Percentiles rank a stretch among this genome's conserved stretches.
These are phyloP conservation scores for Trichomalopsis sarcophagae DNA, from an alignment of 1,140 invertebrate species.

Conservation along the genomic window DNA sequence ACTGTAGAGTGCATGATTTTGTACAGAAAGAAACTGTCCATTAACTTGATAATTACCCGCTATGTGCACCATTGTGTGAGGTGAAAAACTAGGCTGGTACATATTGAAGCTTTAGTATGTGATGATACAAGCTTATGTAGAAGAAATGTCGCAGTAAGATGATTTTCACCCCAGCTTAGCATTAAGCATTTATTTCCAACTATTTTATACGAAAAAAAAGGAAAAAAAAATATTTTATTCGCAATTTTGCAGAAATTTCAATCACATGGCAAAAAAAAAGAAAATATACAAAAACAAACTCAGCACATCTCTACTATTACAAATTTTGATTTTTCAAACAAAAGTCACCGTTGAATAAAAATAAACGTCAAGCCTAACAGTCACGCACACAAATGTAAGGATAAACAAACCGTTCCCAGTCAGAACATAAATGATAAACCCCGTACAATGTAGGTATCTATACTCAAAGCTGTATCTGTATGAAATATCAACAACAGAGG, in stretches of 20 bases:
- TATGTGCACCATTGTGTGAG: constrained; percentile 71
- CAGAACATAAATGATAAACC: neutral
- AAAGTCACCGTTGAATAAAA: neutral
- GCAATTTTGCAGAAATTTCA: neutral
- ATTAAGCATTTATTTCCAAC: constrained; percentile 42
- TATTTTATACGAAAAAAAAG: constrained; percentile 42
- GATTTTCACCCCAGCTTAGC: constrained; percentile 17
- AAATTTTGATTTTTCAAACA: too few relatives aligned
- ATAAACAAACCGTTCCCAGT: neutral
- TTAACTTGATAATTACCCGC: constrained; percentile 67
- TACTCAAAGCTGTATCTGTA: neutral
- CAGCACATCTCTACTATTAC: neutral
- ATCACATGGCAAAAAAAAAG: neutral
- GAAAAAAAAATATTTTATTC: neutral
- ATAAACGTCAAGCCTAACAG: neutral
- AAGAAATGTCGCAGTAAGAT: constrained; percentile 18
- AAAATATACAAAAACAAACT: neutral
- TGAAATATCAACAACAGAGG: neutral
- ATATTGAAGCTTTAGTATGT: constrained; percentile 62
- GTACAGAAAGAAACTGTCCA: constrained; percentile 62
- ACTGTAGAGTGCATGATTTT: constrained; percentile 62
- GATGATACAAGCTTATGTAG: constrained; percentile 33
- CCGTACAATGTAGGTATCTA: neutral
- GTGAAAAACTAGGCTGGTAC: constrained; percentile 70
- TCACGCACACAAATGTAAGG: neutral